Evolutionary conservation across 2,113 vertebrate genomes (phyloP).

Genomic region (Mustela nigripes): DNA sequence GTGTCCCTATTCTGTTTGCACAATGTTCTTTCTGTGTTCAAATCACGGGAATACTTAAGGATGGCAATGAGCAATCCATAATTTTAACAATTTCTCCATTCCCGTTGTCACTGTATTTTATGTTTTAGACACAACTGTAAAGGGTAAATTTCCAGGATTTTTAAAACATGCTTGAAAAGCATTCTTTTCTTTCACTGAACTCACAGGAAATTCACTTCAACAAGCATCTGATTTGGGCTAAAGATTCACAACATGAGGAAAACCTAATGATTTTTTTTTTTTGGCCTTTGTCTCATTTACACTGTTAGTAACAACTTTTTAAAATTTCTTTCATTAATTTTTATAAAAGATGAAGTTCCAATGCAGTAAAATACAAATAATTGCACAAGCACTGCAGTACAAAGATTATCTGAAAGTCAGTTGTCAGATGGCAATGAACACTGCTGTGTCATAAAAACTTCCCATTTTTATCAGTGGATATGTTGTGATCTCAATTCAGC

Average conservation of each 20-base stretch:
- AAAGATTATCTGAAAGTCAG: not conserved
- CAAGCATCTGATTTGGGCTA: not conserved
- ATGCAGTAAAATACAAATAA: not conserved
- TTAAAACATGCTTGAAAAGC: not conserved
- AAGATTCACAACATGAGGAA: not conserved
- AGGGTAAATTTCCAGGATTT: slow-evolving; percentile 20
- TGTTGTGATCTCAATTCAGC: not conserved
- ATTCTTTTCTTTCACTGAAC: not conserved
- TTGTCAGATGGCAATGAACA: not conserved
- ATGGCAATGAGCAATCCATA: not conserved
- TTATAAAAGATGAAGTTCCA: slow-evolving; percentile 28
- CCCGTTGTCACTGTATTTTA: not conserved
- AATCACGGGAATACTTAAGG: not conserved
- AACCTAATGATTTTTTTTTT: not conserved
- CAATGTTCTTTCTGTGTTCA: not conserved
- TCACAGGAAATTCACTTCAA: not conserved
- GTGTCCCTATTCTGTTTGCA: not conserved
- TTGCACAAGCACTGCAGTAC: not conserved
- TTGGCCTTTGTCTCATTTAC: not conserved
- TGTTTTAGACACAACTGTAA: not conserved
- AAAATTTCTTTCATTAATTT: not conserved
- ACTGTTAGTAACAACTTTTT: not conserved
- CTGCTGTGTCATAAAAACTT: not conserved
- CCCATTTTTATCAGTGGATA: not conserved
- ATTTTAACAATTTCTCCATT: not conserved